Evolutionary conservation across 1,140 invertebrate species (phyloP), one percentile per base, ranked within the genome.

Genomic region (Euschistus heros): DNA sequence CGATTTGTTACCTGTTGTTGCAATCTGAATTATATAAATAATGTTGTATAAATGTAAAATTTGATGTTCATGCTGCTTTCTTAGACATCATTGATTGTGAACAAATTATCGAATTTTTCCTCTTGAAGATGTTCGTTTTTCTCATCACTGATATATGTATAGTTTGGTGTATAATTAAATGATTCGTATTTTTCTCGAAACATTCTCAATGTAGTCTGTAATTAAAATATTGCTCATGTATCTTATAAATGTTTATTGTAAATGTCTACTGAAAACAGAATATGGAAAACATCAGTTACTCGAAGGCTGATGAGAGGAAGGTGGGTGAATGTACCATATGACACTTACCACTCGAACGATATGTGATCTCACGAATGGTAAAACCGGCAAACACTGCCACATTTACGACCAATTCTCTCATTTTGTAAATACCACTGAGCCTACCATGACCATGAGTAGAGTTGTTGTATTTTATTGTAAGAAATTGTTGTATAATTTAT

Each of bases 301-400:
- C n/a, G 15, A 24, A 24, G 54, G 26, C 22, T 57, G 24, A 24
- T 24, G 54, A 57, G 54, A 57, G 54, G 54, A 24, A 24, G 54
- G 54, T 57, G 54, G 54, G 54, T 50, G n/a, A 50, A 57, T 57
- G 54, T 57, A 57, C 54, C 54, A 26, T 7, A 57, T 26, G 54
- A 57, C 54, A 57, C 54, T 57, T 57, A 26, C 54, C 54, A 57
- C 54, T 57, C 24, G 54, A 57, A 57, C 54, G 54, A 50, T 46
- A 46, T 66, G 62, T 63, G 62, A 67, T 64, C 66, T 63, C 66
- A 66, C 61, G 62, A 67, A 44, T 64, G 66, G 66, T 59, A 66
- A 63, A 66, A 66, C 61, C 61, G 60, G 65, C 60, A 63, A 59
- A 24, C 66, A 67, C 66, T 67, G 66, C 66, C 66, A 37, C 54